phyloP scores from a whole-genome alignment of 2,797 vertebrate species.

The Phoeniculus purpureus region DNA sequence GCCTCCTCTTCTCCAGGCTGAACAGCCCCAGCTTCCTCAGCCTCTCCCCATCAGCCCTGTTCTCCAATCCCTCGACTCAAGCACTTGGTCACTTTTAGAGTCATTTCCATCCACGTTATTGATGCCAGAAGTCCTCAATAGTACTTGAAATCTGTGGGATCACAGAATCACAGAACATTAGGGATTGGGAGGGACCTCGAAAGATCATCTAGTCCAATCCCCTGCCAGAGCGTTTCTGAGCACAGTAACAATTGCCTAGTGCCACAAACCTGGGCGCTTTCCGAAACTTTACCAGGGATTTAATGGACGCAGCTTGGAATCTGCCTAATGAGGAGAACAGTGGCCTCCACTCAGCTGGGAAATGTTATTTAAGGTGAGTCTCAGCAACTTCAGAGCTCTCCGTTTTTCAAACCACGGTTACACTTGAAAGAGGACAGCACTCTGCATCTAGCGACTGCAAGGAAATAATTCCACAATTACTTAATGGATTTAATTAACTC shows the following conservation, averaged over 20 bases:
- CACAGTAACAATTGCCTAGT: background rate
- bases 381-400: constrained; percentile 39
- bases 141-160: background rate
- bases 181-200: too few species aligned
- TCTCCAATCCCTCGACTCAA: background rate
- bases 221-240: background rate
- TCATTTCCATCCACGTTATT: background rate
- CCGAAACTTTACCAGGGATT: background rate
- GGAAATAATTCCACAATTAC: constrained; percentile 53
- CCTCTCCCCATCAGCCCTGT: too few species aligned
- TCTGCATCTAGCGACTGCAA: constrained; percentile 38
- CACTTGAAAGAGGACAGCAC: constrained; percentile 47
- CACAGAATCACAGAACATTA: background rate
- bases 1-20: too few species aligned
- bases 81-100: background rate
- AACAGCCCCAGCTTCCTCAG: too few species aligned
- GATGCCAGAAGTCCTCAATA: background rate
- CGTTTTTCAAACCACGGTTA: background rate
- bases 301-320: background rate
- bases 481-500: constrained; percentile 63
- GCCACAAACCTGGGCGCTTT: background rate
- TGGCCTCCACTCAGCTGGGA: constrained; percentile 4
- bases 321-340: background rate
- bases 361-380: constrained; percentile 36
- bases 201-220: too few species aligned